phyloP scores from a whole-genome alignment of 2,888 invertebrate species.

The Periphyllus acericola region DNA sequence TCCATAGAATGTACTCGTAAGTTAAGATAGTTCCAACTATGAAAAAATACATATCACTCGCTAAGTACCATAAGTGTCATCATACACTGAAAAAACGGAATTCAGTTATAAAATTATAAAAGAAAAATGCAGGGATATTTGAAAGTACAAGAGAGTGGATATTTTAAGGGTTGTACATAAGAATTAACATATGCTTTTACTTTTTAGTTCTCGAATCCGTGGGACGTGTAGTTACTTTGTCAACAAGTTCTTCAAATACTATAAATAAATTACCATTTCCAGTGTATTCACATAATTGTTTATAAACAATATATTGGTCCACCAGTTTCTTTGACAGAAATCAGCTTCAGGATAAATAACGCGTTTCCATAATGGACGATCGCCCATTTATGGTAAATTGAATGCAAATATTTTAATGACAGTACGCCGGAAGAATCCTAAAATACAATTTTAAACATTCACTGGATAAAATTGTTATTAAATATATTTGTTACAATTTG shows the following conservation, averaged over 20 bases:
- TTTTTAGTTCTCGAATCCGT: no score
- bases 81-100: conserved; percentile 65
- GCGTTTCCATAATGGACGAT: conserved; percentile 46
- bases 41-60: conserved; percentile 65
- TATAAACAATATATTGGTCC: conserved; percentile 46
- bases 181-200: no score
- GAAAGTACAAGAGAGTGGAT: no score
- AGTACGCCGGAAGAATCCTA: conserved; percentile 29
- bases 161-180: no score
- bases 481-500: no score
- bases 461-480: no score
- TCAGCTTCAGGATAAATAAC: conserved; percentile 37
- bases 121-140: no score
- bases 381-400: conserved; percentile 21
- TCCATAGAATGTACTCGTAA: conserved; percentile 63
- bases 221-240: no score
- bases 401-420: conserved; percentile 19
- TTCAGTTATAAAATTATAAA: no score
- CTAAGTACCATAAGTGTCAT: conserved; percentile 65
- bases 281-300: conserved; percentile 36
- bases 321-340: conserved; percentile 40
- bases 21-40: conserved; percentile 63
- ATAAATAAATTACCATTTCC: conserved; percentile 52
- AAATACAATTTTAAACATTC: no score
- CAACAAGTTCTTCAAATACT: no score